These are phyloP conservation scores for Homalodisca vitripennis DNA, from an alignment of 1,140 invertebrate genomes.

Conservation along the genomic window DNA sequence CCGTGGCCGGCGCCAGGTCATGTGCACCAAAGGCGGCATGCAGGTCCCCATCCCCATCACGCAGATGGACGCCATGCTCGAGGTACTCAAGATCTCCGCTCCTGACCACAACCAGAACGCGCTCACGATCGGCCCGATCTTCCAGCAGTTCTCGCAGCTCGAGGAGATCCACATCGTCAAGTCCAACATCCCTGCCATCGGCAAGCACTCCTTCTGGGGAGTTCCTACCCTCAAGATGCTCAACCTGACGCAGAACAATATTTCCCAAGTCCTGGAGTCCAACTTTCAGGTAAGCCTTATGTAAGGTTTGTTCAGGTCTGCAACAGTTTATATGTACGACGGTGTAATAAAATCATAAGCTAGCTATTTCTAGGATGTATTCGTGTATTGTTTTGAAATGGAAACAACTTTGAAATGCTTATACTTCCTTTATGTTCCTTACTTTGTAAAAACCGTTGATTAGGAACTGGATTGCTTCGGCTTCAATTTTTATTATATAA, in stretches of 20 bases:
- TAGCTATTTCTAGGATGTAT: too few species aligned
- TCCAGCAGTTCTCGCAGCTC: conserved; percentile 63
- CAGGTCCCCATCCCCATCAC: conserved; percentile 48
- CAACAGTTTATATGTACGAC: too few species aligned
- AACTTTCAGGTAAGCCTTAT: conserved; percentile 36
- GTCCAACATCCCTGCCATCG: conserved; percentile 75
- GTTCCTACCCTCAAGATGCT: conserved; percentile 64
- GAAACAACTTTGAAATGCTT: too few species aligned
- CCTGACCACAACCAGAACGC: conserved; percentile 61
- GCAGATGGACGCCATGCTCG: conserved; percentile 47
- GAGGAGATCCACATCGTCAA: conserved; percentile 73
- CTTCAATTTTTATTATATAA: too few species aligned
- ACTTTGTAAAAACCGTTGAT: too few species aligned
- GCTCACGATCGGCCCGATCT: conserved; percentile 72
- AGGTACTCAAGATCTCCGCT: conserved; percentile 66
- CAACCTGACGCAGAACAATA: conserved; percentile 74
- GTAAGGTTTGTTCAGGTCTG: not conserved
- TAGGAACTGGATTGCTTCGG: too few species aligned
- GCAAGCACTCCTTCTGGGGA: conserved; percentile 75
- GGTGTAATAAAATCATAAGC: too few species aligned
- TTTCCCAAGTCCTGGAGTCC: conserved; percentile 57
- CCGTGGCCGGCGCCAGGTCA: conserved; percentile 37
- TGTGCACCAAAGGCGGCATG: conserved; percentile 49
- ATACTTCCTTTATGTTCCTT: too few species aligned
- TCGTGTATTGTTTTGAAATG: too few species aligned